Evolutionary conservation across 2,113 vertebrate species (phyloP).

Genomic region (Crotalus viridis): DNA sequence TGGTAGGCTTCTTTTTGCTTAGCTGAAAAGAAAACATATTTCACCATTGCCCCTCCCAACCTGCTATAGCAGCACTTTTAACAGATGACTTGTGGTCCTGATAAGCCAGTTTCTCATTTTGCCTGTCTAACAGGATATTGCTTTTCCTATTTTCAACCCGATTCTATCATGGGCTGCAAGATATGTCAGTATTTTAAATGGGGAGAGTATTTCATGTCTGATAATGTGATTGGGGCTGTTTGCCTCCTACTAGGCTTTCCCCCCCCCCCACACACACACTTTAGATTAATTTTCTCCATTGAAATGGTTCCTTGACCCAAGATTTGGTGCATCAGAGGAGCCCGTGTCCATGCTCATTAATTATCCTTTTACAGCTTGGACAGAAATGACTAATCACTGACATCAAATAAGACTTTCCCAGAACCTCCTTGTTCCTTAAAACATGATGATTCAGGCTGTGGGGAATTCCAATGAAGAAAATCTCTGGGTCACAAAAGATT

Average conservation of each 20-base stretch:
- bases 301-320: background rate
- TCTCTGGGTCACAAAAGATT: background rate
- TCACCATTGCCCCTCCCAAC: background rate
- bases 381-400: background rate
- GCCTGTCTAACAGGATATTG: slow-evolving; percentile 29
- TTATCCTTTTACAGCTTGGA: background rate
- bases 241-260: rapidly evolving
- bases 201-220: background rate
- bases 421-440: background rate
- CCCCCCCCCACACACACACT: too few relatives aligned
- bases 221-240: background rate
- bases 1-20: background rate
- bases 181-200: slow-evolving; percentile 12
- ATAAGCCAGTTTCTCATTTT: slow-evolving; percentile 32
- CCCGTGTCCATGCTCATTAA: background rate
- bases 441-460: background rate
- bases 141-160: slow-evolving; percentile 17
- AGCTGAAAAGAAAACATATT: background rate
- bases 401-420: background rate
- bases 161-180: background rate
- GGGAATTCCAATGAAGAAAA: background rate
- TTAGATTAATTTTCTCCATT: background rate
- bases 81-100: slow-evolving; percentile 5
- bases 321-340: background rate
- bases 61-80: background rate